Evolutionary conservation across 1,140 invertebrate genomes (phyloP), one percentile per base, ranked within the genome.

Genomic region (Linepithema humile): DNA sequence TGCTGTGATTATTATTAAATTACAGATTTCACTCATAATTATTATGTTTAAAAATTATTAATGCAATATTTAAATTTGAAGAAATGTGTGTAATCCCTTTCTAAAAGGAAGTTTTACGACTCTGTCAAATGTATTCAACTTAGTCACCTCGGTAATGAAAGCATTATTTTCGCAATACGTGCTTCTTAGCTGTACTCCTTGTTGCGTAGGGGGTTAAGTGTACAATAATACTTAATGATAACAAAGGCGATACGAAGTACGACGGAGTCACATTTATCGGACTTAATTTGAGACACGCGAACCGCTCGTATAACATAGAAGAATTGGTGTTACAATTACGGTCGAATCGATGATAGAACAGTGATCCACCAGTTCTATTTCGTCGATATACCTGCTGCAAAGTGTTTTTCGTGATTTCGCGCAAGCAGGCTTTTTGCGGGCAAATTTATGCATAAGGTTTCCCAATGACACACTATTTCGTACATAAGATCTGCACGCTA

Each of bases 211-310:
- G 17, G 17, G 7, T 69, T 65, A 80, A 69, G 48, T 29, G 48
- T 69, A 43, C 48, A 78, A 80, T 80, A 80, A 80, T 40, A 43
- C 35, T 32, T n/a, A 10, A 69, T n/a, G 75, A 43, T 70, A 80
- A 70, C 64, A 80, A 70, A 57, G n/a, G 64, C 26, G 64, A 70
- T 70, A 78, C 26, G 20, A 32, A 65, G 2, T 35, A 67, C 29
- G 32, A 38, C 26, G 75, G 64, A 80, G 64, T 80, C 48, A n/a
- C 38, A 70, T 70, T 80, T 70, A 70, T 80, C 75, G 38, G n/a
- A 15, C 48, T 69, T 50, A 55, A 78, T 78, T 78, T 50, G 35
- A 45, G 62, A 48, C 75, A 69, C n/a, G 64, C 75, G 35, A 80
- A 80, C 50, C 32, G 23, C 35, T 80, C 75, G 62, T 70, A 55